Base-by-base conservation (phyloP, 2,888 invertebrate species). In the Deroplatys truncata region DNA sequence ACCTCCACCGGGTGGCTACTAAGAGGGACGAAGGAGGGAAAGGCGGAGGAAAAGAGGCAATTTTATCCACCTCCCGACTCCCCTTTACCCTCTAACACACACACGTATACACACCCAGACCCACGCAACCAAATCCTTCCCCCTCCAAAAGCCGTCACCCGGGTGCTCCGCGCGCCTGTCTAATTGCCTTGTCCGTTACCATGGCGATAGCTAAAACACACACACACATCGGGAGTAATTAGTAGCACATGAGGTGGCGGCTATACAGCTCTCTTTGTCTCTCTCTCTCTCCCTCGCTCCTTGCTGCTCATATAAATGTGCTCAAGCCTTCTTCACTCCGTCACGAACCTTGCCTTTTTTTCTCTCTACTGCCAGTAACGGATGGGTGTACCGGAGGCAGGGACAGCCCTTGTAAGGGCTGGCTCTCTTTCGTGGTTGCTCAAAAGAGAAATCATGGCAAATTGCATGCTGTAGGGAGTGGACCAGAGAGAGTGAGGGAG, bases 181-280 rank as follows among this genome's bases (percentile, higher is more conserved):
- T 91, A 91, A 91, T 91, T 91, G 90, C 90, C 90, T 91, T 91
- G 90, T 91, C 85, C 89, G 90, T 91, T 91, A 87, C 90, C 88
- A 91, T 91, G 90, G 90, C 84, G 88, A 91, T 90, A 84, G 89
- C 88, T 89, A 88, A 89, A 89, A 90, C 89, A 90, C 90, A 84
- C 84, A 86, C 88, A 83, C 85, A 86, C 31, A 89, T 86, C 72
- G 88, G 86, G 85, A 90, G 90, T 90, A 90, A 90, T 90, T 90
- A 90, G 90, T 89, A 90, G 90, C 90, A 90, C 90, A 90, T 86
- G 90, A 90, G 90, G 90, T 89, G 90, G 90, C 82, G 88, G 89
- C 49, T 35, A 56, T 82, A 28, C 85, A 84, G n/a, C 85, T 82
- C 82, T 84, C 88, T 89, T 87, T 49, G 82, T 84, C 88, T 25